phyloP scores from a whole-genome alignment of 2,797 vertebrate species.

The Miichthys miiuy region DNA sequence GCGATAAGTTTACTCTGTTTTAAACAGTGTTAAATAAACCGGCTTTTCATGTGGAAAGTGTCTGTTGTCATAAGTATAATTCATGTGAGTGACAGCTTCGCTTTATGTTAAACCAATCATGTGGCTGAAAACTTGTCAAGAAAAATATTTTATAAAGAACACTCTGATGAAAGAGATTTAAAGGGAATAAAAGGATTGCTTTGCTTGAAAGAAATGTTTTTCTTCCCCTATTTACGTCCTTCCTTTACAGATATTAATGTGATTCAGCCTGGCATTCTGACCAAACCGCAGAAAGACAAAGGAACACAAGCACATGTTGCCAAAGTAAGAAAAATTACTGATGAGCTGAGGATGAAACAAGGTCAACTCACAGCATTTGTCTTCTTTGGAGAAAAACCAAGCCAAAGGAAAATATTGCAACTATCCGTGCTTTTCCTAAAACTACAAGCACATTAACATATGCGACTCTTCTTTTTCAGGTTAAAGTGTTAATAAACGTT shows the following conservation, averaged over 20 bases:
- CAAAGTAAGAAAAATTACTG: constrained; percentile 14
- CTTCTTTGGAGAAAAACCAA: constrained; percentile 14
- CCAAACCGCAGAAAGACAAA: constrained; percentile 5
- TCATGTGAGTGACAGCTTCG: background rate
- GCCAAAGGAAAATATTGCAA: constrained; percentile 3
- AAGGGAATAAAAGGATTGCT: background rate
- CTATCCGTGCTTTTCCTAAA: background rate
- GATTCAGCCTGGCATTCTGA: constrained; percentile 9
- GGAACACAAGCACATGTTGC: background rate
- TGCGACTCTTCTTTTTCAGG: background rate
- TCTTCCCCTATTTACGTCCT: background rate
- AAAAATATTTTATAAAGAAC: background rate
- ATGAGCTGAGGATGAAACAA: constrained; percentile 17
- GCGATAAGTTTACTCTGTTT: background rate
- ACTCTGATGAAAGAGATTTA: background rate
- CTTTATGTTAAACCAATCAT: constrained; percentile 6
- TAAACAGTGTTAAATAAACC: background rate
- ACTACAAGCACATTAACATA: background rate
- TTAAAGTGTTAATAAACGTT: background rate
- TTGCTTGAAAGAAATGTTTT: background rate
- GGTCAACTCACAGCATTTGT: constrained; percentile 19
- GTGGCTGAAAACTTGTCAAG: background rate
- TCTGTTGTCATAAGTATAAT: background rate
- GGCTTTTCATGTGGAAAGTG: background rate
- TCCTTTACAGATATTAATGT: constrained; percentile 12